Percentiles rank a stretch among this genome's conserved stretches.
Evolutionary conservation across 2,888 invertebrate genomes (phyloP).

Genomic region (Morinoia aosen): DNA sequence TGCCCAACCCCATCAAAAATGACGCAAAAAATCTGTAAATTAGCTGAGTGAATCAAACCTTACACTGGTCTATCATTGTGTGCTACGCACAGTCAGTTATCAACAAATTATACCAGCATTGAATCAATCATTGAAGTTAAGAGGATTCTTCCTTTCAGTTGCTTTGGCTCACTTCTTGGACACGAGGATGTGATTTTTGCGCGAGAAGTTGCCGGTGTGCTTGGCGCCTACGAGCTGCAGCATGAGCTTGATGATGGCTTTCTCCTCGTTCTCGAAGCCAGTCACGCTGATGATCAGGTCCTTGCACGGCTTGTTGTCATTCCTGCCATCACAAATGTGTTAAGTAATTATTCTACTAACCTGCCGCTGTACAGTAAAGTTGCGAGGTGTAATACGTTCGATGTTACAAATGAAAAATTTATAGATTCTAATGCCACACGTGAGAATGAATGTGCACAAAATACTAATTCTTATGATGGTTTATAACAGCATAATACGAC

Average conservation of each 20-base stretch:
- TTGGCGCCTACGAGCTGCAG: constrained; percentile 88
- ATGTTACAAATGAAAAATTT: neutral
- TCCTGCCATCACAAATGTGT: constrained; percentile 72
- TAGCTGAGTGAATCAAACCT: too few relatives aligned
- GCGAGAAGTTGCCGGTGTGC: constrained; percentile 77
- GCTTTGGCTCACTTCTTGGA: constrained; percentile 72
- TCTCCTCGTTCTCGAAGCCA: constrained; percentile 91
- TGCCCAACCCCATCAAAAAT: too few relatives aligned
- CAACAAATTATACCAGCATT: too few relatives aligned
- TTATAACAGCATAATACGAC: too few relatives aligned
- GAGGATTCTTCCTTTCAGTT: neutral
- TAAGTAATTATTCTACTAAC: neutral
- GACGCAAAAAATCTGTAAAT: too few relatives aligned
- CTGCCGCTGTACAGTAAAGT: neutral
- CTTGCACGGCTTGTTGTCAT: constrained; percentile 78
- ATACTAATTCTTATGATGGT: neutral
- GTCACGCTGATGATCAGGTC: constrained; percentile 83
- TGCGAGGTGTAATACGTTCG: neutral
- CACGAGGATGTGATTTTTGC: constrained; percentile 74
- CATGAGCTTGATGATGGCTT: constrained; percentile 86
- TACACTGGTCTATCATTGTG: too few relatives aligned
- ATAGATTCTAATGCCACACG: neutral
- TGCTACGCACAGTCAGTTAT: too few relatives aligned
- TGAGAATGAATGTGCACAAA: neutral
- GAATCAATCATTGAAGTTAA: neutral